Percentiles rank a stretch among this genome's conserved stretches.
Conservation (phyloP, 1,140 invertebrate genomes). For the Drosophila equinoxialis region DNA sequence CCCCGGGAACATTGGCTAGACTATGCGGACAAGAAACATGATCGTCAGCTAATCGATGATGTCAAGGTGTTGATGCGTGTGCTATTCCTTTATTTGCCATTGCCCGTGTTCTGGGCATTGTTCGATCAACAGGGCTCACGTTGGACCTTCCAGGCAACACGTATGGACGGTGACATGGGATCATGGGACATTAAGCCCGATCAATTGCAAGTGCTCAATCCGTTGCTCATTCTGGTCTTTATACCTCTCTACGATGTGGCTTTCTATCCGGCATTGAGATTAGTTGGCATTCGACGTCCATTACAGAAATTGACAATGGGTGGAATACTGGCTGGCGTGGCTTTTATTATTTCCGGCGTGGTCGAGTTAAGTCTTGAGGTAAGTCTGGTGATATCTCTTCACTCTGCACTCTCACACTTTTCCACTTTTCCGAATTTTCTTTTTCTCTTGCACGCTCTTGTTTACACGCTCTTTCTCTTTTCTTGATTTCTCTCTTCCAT, state of each 20-base stretch:
- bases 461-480: slow-evolving; percentile 7
- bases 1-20: slow-evolving; percentile 90
- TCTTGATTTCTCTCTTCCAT: slow-evolving; percentile 22
- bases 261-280: slow-evolving; percentile 86
- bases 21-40: slow-evolving; percentile 90
- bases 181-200: slow-evolving; percentile 89
- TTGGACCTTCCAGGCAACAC: slow-evolving; percentile 97
- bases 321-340: slow-evolving; percentile 90
- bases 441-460: too few relatives aligned
- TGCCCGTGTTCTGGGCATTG: slow-evolving; percentile 93
- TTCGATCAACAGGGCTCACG: slow-evolving; percentile 94
- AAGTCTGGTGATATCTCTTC: slow-evolving; percentile 36
- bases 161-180: slow-evolving; percentile 93
- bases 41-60: slow-evolving; percentile 87
- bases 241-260: slow-evolving; percentile 91
- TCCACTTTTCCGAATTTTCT: too few relatives aligned
- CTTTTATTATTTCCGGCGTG: slow-evolving; percentile 94
- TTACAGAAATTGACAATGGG: slow-evolving; percentile 87
- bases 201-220: slow-evolving; percentile 92
- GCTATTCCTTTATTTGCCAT: slow-evolving; percentile 89
- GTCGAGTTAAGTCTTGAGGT: slow-evolving; percentile 91
- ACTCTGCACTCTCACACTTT: neutral
- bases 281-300: slow-evolving; percentile 84
- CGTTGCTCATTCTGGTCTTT: slow-evolving; percentile 89
- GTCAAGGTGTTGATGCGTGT: slow-evolving; percentile 88